Evolutionary conservation across 2,113 vertebrate species (phyloP), one percentile per base, ranked within the genome.

Genomic region (Piprites chloris): DNA sequence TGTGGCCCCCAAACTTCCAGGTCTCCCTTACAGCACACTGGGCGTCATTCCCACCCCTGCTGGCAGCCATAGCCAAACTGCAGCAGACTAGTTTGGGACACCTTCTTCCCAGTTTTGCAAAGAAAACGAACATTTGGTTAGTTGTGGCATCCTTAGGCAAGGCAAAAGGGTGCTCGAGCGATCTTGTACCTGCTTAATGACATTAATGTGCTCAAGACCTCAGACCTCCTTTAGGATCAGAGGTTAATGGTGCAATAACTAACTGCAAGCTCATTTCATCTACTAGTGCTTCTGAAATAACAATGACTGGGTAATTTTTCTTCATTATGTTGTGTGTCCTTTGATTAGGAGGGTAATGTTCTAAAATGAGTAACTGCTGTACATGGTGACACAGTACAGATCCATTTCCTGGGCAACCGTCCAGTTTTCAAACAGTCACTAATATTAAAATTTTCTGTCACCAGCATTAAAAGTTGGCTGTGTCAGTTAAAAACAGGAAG

Each of bases 351-450:
- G 69, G 35, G 50, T 74, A 84, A 66, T 80, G 59, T 41, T 85
- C 67, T 83, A 41, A 93, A 90, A 77, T 39, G 69, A 63, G 62
- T 77, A 62, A 65, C 30, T 80, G 41, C 85, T 93, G 41, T 76
- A 66, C 49, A 4, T 63, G 62, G 32, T 94, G 90, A 90, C 87
- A 67, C n/a, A 59, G 72, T 37, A 30, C 84, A 75, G 78, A 79
- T 55, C 18, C 78, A 66, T 58, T 88, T 79, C 30, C 37, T 90
- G 87, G 93, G 93, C 90, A 94, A 14, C 46, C 69, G 49, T 77
- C 87, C 90, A 95, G 78, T 83, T 93, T 95, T 86, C 82, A 88
- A 82, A 63, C 50, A 82, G 69, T 52, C 56, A 35, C 21, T 84
- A 66, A 75, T 68, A 89, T 19, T 68, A 62, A 37, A 80, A 80